Conservation (phyloP, 2,113 vertebrate species). For the Hymenochirus boettgeri region DNA sequence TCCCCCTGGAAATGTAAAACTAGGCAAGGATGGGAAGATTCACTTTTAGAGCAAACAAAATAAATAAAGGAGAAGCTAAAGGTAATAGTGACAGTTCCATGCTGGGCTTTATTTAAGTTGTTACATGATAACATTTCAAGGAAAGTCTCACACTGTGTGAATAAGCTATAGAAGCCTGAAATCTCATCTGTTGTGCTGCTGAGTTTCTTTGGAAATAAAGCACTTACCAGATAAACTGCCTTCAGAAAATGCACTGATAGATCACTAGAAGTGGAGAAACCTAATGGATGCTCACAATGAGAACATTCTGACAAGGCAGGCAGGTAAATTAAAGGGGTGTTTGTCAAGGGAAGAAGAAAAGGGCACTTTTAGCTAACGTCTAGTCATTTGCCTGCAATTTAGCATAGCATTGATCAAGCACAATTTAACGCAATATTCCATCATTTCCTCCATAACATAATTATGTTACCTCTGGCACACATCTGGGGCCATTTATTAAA, state of each 20-base stretch:
- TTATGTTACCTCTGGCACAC: conserved; percentile 3
- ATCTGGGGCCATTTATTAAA: conserved; percentile 16
- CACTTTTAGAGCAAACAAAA: conserved; percentile 14
- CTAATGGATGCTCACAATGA: conserved; percentile 28
- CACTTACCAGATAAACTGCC: conserved; percentile 28
- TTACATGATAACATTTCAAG: conserved; percentile 34
- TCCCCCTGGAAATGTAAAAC: neutral
- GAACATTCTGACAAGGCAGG: conserved; percentile 18
- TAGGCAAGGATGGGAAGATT: conserved; percentile 14
- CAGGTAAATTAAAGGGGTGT: conserved; percentile 33
- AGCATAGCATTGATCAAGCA: conserved; percentile 34
- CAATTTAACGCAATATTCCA: conserved; percentile 37
- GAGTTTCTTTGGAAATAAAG: conserved; percentile 29
- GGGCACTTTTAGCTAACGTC: conserved; percentile 31
- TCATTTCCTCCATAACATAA: conserved; percentile 20
- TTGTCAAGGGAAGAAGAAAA: conserved; percentile 27
- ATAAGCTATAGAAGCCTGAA: conserved; percentile 30
- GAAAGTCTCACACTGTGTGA: conserved; percentile 36
- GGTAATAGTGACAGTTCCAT: conserved; percentile 20
- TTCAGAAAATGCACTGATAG: too few relatives aligned
- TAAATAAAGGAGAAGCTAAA: neutral
- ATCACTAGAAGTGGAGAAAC: neutral
- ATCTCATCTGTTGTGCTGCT: conserved; percentile 28
- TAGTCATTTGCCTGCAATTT: conserved; percentile 38
- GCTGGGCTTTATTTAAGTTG: conserved; percentile 39